Conservation (phyloP, 2,797 vertebrate genomes). For the Ctenopoma multispine region DNA sequence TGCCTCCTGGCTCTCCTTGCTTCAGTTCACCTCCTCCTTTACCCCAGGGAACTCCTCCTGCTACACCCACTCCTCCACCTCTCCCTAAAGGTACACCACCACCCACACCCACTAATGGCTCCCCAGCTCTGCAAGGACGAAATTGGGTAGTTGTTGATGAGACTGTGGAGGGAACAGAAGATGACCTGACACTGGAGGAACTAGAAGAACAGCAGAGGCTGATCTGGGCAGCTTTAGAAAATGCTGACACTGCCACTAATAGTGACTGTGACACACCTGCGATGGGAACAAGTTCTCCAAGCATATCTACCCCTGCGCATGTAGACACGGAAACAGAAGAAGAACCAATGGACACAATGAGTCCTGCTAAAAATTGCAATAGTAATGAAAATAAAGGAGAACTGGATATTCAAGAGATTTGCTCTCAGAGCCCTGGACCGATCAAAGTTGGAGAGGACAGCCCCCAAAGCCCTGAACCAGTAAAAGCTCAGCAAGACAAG, state of each 20-base stretch:
- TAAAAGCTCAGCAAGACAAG: conserved; percentile 25
- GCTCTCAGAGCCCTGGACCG: conserved; percentile 27
- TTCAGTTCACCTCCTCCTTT: conserved; percentile 88
- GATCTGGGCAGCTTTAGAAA: conserved; percentile 94
- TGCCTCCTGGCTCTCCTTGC: conserved; percentile 87
- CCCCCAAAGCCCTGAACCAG: conserved; percentile 38
- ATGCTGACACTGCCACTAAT: conserved; percentile 86
- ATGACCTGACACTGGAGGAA: conserved; percentile 93
- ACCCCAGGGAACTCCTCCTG: conserved; percentile 89
- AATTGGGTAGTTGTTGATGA: conserved; percentile 74
- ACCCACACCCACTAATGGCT: conserved; percentile 80
- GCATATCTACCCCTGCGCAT: conserved; percentile 84
- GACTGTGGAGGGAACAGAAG: conserved; percentile 83
- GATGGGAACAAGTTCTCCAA: conserved; percentile 87
- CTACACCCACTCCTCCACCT: conserved; percentile 86
- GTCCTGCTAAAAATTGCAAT: conserved; percentile 39
- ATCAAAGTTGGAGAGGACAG: conserved; percentile 46
- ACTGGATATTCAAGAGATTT: conserved; percentile 13
- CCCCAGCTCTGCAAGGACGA: conserved; percentile 71
- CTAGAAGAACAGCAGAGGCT: conserved; percentile 95
- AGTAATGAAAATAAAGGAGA: conserved; percentile 48
- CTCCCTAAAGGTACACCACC: conserved; percentile 89
- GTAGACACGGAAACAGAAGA: conserved; percentile 78
- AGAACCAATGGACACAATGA: conserved; percentile 47
- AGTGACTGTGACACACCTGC: conserved; percentile 90